Conservation (phyloP, 1,140 invertebrate species). For the Batillaria attramentaria region DNA sequence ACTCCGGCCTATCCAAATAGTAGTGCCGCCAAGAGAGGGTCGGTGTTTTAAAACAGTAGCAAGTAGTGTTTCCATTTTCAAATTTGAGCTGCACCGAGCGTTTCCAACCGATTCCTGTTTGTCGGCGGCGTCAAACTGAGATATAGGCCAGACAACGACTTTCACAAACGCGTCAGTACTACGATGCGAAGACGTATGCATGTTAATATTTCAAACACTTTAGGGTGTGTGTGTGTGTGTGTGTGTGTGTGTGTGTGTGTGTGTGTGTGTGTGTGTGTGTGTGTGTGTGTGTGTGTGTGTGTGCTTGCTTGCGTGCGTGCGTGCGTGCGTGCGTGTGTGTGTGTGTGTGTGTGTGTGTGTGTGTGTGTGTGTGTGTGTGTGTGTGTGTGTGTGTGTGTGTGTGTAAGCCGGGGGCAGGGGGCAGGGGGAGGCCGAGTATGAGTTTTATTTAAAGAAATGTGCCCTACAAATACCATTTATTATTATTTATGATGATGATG, state of each 20-base stretch:
- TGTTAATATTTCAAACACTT: neutral
- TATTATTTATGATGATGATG: too few relatives aligned
- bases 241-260: neutral
- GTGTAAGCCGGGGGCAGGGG: too few relatives aligned
- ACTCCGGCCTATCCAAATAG: neutral
- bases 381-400: neutral
- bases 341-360: neutral
- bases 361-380: slow-evolving; percentile 2
- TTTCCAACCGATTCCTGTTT: neutral
- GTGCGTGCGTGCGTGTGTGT: neutral
- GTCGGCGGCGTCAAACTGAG: neutral
- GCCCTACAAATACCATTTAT: too few relatives aligned
- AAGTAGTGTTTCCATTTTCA: too few relatives aligned
- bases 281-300: neutral
- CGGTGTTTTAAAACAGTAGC: too few relatives aligned
- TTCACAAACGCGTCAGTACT: neutral
- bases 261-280: neutral
- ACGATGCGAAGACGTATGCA: neutral
- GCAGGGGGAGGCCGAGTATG: too few relatives aligned
- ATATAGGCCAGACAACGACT: neutral
- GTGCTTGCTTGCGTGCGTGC: neutral
- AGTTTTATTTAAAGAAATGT: too few relatives aligned
- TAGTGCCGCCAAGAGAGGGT: neutral
- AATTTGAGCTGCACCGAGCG: neutral
- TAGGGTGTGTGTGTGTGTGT: neutral